A percentile compares a stretch with the other conserved stretches of the same genome.
These are phyloP conservation scores for Thereva nobilitata DNA, from an alignment of 2,888 invertebrate genomes.

Conservation along the genomic window DNA sequence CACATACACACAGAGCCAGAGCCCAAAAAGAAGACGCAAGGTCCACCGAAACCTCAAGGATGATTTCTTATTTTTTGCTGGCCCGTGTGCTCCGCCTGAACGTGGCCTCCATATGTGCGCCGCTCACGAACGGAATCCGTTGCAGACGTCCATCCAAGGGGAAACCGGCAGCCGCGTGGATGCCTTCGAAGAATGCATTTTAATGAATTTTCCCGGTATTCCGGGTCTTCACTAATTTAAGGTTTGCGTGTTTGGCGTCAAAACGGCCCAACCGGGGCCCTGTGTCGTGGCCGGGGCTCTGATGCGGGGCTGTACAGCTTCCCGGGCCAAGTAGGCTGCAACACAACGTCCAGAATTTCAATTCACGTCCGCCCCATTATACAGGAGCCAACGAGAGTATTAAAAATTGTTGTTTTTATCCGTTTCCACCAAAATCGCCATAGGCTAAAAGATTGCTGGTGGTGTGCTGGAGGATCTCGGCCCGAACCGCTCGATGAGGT, in stretches of 20 bases:
- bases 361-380: conserved; percentile 24
- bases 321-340: neutral
- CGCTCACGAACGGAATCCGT: neutral
- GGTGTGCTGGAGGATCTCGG: too few species aligned
- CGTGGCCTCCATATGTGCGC: neutral
- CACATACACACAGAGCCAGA: too few species aligned
- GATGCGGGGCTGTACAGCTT: neutral
- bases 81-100: neutral
- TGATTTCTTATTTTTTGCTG: too few species aligned
- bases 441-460: too few species aligned
- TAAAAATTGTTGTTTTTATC: conserved; percentile 21
- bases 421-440: too few species aligned
- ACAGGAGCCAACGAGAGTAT: conserved; percentile 35
- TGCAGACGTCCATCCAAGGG: conserved; percentile 7
- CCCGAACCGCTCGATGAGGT: too few species aligned
- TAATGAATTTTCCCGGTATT: conserved; percentile 23
- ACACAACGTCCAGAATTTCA: neutral
- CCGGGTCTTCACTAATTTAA: conserved; percentile 29
- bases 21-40: too few species aligned
- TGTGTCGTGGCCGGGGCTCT: neutral
- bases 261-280: neutral
- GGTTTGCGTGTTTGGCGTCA: conserved; percentile 31
- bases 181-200: conserved; percentile 25
- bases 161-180: neutral
- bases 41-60: too few species aligned